phyloP scores from a whole-genome alignment of 2,113 vertebrate genomes.

The Elephantulus edwardii region DNA sequence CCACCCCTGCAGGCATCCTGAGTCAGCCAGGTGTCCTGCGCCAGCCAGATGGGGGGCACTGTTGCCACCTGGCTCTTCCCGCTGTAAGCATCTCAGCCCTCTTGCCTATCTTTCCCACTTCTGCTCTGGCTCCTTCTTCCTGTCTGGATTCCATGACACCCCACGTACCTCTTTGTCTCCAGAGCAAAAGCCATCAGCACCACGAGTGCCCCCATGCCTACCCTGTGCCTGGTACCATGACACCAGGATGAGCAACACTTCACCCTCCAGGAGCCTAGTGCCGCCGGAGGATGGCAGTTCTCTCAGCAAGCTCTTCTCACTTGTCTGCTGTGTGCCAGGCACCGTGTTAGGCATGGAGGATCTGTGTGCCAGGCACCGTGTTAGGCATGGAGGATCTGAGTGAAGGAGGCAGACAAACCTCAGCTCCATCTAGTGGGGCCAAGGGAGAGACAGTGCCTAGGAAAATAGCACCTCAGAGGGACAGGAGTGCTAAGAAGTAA shows the following conservation, averaged over 20 bases:
- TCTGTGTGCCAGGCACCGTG: no score
- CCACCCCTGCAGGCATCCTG: neutral
- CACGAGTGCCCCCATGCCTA: neutral
- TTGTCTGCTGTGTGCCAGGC: neutral
- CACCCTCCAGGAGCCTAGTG: neutral
- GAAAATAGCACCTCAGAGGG: neutral
- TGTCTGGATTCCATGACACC: neutral
- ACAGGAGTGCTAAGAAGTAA: neutral
- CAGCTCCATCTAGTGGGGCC: neutral
- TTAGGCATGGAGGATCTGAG: no score
- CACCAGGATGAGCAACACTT: accelerated
- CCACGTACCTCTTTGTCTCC: neutral
- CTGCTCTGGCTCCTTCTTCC: neutral
- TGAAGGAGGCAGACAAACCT: neutral
- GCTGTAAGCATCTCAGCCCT: neutral
- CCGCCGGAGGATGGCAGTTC: neutral
- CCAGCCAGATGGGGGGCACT: no score
- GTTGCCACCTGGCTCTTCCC: neutral
- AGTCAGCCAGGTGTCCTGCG: neutral
- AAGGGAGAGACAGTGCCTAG: accelerated
- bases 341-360: neutral
- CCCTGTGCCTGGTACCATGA: neutral
- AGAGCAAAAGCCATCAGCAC: neutral
- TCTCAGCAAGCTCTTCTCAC: neutral
- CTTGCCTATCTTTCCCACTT: neutral